A percentile compares a stretch with the other conserved stretches of the same genome.
Evolutionary conservation across 2,797 vertebrate species (phyloP).

Genomic region (Alcedo atthis): DNA sequence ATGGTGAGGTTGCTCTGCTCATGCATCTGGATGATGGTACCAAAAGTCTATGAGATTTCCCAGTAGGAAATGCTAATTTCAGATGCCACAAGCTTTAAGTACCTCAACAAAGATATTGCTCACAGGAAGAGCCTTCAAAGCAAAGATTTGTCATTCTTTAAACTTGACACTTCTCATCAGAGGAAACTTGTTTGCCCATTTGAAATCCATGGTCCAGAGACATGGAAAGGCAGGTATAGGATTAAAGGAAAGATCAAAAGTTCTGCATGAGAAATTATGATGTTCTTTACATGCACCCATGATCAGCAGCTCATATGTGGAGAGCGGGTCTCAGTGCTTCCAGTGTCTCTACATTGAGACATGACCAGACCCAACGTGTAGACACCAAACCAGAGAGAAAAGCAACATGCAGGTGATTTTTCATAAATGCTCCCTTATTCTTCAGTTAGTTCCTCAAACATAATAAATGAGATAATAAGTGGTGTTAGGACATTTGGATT

Average conservation of each 20-base stretch:
- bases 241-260: neutral
- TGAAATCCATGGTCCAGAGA: neutral
- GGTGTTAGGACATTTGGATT: conserved; percentile 18
- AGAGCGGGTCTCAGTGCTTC: accelerated
- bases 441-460: neutral
- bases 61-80: neutral
- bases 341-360: neutral
- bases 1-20: neutral
- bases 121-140: neutral
- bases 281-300: accelerated
- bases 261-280: neutral
- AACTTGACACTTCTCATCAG: neutral
- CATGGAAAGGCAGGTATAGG: neutral
- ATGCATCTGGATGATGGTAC: neutral
- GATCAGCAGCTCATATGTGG: neutral
- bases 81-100: neutral
- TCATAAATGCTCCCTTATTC: neutral
- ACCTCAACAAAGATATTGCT: neutral
- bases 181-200: neutral
- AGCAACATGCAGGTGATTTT: neutral
- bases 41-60: neutral
- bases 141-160: neutral
- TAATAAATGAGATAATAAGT: conserved; percentile 15
- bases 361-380: neutral
- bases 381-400: neutral